Evolutionary conservation across 2,888 invertebrate genomes (phyloP).

Genomic region (Coelogynopora nodosa): DNA sequence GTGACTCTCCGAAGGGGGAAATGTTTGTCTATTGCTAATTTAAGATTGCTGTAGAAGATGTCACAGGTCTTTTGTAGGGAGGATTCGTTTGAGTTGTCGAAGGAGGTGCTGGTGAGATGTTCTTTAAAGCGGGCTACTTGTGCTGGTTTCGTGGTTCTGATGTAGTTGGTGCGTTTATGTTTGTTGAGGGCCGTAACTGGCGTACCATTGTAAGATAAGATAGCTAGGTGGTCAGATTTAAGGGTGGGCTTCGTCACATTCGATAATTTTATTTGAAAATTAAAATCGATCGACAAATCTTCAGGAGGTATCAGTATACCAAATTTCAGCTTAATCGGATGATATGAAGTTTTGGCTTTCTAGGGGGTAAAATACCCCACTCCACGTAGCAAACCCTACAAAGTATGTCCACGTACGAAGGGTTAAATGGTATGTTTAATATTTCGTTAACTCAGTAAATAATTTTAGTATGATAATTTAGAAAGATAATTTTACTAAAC

Average conservation of each 20-base stretch:
- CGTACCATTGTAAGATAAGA: slow-evolving; percentile 30
- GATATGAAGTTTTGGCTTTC: no score
- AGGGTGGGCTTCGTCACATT: neutral
- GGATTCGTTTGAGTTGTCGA: neutral
- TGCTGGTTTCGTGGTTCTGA: slow-evolving; percentile 5
- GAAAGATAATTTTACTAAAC: no score
- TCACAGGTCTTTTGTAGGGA: neutral
- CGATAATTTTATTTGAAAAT: no score
- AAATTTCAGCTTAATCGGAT: no score
- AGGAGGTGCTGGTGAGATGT: neutral
- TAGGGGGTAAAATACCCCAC: no score
- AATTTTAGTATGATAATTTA: no score
- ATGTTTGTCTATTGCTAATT: neutral
- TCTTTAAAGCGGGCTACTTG: neutral
- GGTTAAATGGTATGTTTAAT: no score
- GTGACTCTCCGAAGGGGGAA: neutral
- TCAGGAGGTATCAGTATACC: no score
- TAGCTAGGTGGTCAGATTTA: neutral
- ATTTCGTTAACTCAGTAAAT: no score
- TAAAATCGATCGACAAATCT: no score
- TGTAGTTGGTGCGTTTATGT: slow-evolving; percentile 5
- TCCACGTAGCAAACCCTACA: no score
- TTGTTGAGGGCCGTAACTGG: neutral
- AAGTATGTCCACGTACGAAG: no score
- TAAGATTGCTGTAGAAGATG: neutral